Base-by-base conservation (phyloP, 2,888 invertebrate species). In the Sepiola atlantica region DNA sequence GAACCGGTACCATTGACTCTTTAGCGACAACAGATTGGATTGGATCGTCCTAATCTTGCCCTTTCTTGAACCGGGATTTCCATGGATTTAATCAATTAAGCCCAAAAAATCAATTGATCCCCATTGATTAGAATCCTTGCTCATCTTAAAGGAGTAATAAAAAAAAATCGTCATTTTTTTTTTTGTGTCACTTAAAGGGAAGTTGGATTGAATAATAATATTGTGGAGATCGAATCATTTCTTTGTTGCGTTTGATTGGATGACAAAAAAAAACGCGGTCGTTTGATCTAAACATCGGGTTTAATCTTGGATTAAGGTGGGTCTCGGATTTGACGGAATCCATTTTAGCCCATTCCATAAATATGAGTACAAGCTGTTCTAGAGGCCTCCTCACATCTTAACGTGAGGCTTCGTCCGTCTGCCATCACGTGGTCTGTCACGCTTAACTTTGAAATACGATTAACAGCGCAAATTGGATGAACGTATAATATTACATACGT, bases 11-110 rank as follows among this genome's bases (percentile, higher is more conserved):
- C 32, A 77, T 77, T 32, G 77, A 77, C n/a, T 77, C 77, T 32
- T 77, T 32, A 77, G 77, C 77, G 77, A 77, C 77, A 77, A 16
- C 77, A 77, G 77, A 77, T 77, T 21, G 77, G 77, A 77, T n/a
- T 77, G 77, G 77, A 77, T 77, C 77, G n/a, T 77, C 77, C n/a
- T 77, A 77, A 77, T 77, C 77, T 77, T n/a, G n/a, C 32, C 77
- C 77, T 32, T 77, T 77, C 18, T 77, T 77, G 77, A 77, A 77
- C 77, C 77, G n/a, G 32, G 77, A 77, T 77, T 77, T 77, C 77
- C n/a, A 14, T n/a, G 32, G 77, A 77, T 77, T 77, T 32, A 77
- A 77, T 77, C 77, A 77, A 77, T 77, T 77, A 77, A n/a, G 28
- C 0, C 14, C 77, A 77, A 77, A n/a, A n/a, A n/a, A n/a, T 77